A percentile compares a stretch with the other conserved stretches of the same genome.
These are phyloP conservation scores for Siphlonurus alternatus DNA, from an alignment of 2,888 invertebrate genomes.

Conservation along the genomic window DNA sequence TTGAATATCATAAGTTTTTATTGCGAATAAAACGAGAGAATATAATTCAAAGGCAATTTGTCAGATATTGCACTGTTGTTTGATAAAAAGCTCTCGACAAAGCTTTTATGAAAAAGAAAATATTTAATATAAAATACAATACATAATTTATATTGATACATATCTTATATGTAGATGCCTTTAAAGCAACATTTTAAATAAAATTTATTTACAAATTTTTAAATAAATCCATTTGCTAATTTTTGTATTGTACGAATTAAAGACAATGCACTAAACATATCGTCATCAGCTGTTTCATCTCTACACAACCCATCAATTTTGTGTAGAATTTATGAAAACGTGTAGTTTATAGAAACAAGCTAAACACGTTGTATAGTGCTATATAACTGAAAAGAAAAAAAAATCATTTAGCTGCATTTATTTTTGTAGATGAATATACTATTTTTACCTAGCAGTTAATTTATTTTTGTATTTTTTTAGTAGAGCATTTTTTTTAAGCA, in stretches of 20 bases:
- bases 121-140: no score
- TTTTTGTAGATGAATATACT: neutral
- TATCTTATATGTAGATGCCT: no score
- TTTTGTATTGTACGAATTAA: no score
- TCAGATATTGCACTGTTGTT: no score
- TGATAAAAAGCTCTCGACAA: no score
- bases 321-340: neutral
- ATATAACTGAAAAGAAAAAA: neutral
- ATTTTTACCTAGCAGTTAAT: neutral
- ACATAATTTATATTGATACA: no score
- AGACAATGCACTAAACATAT: no score
- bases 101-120: no score
- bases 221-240: neutral
- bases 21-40: no score
- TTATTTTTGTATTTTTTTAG: neutral
- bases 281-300: neutral
- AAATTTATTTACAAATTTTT: neutral
- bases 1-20: no score
- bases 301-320: neutral
- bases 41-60: no score
- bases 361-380: neutral
- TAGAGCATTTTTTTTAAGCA: neutral
- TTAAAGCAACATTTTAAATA: neutral
- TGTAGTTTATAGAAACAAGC: neutral
- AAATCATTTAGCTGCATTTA: neutral